Base-by-base conservation (phyloP, 2,888 invertebrate species). In the Cheilosia urbana region DNA sequence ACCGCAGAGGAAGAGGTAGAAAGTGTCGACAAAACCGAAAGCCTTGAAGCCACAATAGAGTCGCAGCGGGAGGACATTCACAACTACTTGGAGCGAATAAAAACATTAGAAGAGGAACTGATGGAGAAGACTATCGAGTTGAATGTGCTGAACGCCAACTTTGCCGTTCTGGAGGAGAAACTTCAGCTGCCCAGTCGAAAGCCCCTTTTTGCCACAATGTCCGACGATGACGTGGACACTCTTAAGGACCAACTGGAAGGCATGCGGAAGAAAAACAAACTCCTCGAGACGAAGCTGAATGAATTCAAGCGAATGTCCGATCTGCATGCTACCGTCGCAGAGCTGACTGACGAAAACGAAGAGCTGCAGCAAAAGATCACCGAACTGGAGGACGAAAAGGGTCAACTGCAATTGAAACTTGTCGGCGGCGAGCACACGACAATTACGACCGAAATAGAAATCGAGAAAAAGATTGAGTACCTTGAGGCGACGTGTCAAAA, bases 321-420 rank as follows among this genome's bases (percentile, higher is more conserved):
- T 90, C 91, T 94, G 15, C 95, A 96, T 91, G 94, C 94, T 47
- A 95, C 96, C 91, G 93, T 96, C 77, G 93, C 95, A 0, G 94
- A 93, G 88, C 91, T 96, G 62, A 94, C 93, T 89, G 93, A 93
- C 79, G 95, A 95, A 89, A 93, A 95, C 88, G 94, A 94, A 87
- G 93, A 94, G 87, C 92, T 96, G 63, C 95, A 95, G 85, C 95
- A 96, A 88, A 95, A 95, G 93, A 94, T 98, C 82, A 96, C 96
- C 15, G 96, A 97, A 90, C 92, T 98, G 87, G 97, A 97, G 93
- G 97, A 97, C 92, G 98, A 98, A 93, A 98, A 97, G 93, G 97
- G 97, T 89, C 97, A 97, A 93, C 94, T 98, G 90, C 97, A 97
- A 93, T 93, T 97, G 90, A 96, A 96, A 93, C 94, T 97, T 91